Conservation (phyloP, 2,888 invertebrate species). For the Sarcophaga caerulescens region DNA sequence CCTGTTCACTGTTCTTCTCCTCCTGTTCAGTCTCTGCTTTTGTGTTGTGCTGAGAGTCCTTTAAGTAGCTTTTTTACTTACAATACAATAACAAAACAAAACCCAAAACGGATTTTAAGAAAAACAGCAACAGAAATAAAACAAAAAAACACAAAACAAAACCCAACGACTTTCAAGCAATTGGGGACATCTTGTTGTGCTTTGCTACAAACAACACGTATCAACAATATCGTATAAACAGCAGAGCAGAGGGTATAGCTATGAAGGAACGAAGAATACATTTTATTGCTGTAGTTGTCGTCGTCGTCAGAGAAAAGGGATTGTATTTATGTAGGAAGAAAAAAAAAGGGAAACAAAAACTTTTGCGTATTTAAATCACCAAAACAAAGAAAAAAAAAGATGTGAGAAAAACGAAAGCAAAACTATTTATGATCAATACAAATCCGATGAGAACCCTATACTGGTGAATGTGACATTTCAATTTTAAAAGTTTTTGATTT, state of each 20-base stretch:
- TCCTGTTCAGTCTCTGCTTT: background rate
- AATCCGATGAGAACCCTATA: background rate
- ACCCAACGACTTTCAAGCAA: conserved; percentile 29
- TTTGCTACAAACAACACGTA: conserved; percentile 11
- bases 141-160: conserved; percentile 28
- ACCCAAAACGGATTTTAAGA: conserved; percentile 46
- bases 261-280: too few species aligned
- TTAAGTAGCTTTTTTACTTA: conserved; percentile 63
- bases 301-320: too few species aligned
- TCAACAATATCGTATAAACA: background rate
- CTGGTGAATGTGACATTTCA: background rate
- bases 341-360: background rate
- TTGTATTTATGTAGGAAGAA: too few species aligned
- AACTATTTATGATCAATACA: background rate
- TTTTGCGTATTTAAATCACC: background rate
- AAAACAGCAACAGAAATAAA: conserved; percentile 12
- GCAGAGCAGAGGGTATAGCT: background rate
- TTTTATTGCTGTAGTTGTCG: too few species aligned
- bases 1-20: background rate
- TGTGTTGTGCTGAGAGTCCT: conserved; percentile 37
- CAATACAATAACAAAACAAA: conserved; percentile 42
- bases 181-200: conserved; percentile 43
- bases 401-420: background rate
- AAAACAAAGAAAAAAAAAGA: background rate
- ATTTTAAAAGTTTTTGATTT: too few species aligned